Base-by-base conservation (phyloP, 2,113 vertebrate species). In the Pampusana beccarii region DNA sequence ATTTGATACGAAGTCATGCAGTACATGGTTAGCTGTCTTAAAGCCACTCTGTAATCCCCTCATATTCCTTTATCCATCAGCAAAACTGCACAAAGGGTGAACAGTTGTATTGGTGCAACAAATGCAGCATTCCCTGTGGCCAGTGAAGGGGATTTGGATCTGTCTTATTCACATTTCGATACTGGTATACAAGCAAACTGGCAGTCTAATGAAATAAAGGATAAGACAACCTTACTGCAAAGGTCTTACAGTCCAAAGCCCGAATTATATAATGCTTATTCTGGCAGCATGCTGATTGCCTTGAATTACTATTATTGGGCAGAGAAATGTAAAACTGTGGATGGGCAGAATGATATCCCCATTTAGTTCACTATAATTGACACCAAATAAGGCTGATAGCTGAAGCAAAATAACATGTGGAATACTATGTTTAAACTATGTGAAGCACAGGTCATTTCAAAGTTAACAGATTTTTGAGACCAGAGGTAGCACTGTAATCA, bases 391-490 rank as follows among this genome's bases (percentile, higher is more conserved):
- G 9, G 25, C 25, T 77, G 48, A 66, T 9, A 11, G 29, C 23
- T 83, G 83, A 80, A 86, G 31, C 5, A 94, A 86, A 86, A 29
- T 51, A 60, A 66, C 42, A 74, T 44, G 33, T 77, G 20, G 58
- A 34, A 29, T 28, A n/a, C 56, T 60, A 53, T 40, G 28, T 57
- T 57, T 72, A 91, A 90, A 69, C 42, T 11, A 87, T 73, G 15
- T 20, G 82, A 94, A 78, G 18, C 34, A 74, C 36, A 48, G 57
- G 62, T 90, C 28, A 44, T 86, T 93, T 93, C 26, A 83, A 93
- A 94, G 51, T 80, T 80, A 92, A 64, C 54, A 88, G 46, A 60
- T 54, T 83, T 93, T 90, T 88, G 92, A 90, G 69, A 88, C 56
- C 44, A 94, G 54, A 95, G 73, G 88, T 92, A 96, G 13, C 73